Base-by-base conservation (phyloP, 2,888 invertebrate species). In the Eugnorisma glareosa region DNA sequence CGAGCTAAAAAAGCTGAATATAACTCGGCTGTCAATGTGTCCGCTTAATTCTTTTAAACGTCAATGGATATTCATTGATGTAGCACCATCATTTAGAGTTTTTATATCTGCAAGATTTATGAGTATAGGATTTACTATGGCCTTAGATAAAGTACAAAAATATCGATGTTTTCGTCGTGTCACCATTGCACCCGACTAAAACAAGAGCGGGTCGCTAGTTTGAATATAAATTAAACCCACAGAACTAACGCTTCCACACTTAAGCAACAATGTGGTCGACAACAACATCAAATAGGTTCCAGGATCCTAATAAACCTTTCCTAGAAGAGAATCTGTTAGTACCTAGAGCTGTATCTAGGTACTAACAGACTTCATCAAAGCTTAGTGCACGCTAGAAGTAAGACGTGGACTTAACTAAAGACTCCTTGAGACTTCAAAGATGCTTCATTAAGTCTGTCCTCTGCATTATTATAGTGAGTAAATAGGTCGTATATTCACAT, bases 301-400 rank as follows among this genome's bases (percentile, higher is more conserved):
- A 57, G 35, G 10, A 28, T 54, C 48, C 43, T 73, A 67, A 73
- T 83, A 75, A 75, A 75, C 51, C 18, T 54, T 18, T 48, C 64
- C 31, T 13, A 80, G 63, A 68, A 40, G n/a, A 51, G 37, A 68
- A 57, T 24, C 35, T 67, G n/a, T n/a, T n/a, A n/a, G n/a, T n/a
- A n/a, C n/a, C n/a, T n/a, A n/a, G n/a, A n/a, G n/a, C n/a, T n/a
- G n/a, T n/a, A n/a, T n/a, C 40, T 43, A n/a, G 40, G 57, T 57
- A 18, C 61, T 75, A 15, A 31, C 21, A 51, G 63, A 81, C 37
- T 67, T 84, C 85, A 83, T 83, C 63, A 83, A 67, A 59, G 69
- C 81, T 84, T 83, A 84, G 85, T 81, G 63, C 69, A 68, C n/a
- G 68, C 67, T 66, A 54, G 35, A 73, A 37, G n/a, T 84, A 81